Evolutionary conservation across 2,888 invertebrate genomes (phyloP).

Genomic region (Drosophila paracracens): DNA sequence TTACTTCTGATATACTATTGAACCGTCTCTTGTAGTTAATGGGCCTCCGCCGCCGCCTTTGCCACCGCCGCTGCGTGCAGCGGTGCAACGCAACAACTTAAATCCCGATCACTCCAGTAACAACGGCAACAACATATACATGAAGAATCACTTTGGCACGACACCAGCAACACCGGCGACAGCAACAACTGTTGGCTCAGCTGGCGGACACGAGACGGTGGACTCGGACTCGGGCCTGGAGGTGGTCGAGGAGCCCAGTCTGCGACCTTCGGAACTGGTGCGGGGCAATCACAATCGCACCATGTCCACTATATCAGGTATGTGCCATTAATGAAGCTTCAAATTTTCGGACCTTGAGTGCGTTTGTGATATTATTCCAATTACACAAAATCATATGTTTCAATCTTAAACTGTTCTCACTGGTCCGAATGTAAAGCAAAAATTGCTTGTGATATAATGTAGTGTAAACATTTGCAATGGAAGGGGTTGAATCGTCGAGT

Average conservation of each 20-base stretch:
- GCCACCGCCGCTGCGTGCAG: conserved; percentile 87
- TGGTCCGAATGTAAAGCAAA: too few species aligned
- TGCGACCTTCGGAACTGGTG: conserved; percentile 88
- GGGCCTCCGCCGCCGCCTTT: conserved; percentile 91
- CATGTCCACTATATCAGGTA: conserved; percentile 87
- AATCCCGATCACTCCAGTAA: conserved; percentile 51
- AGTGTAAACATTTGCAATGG: background rate
- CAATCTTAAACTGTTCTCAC: background rate
- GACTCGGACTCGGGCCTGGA: conserved; percentile 86
- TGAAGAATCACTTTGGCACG: conserved; percentile 52
- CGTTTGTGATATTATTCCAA: background rate
- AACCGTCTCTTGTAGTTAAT: conserved; percentile 60
- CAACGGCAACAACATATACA: conserved; percentile 57
- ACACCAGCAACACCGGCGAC: conserved; percentile 10
- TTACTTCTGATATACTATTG: background rate
- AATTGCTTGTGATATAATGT: too few species aligned
- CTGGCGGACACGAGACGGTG: conserved; percentile 49
- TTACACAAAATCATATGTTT: too few species aligned
- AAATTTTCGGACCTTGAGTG: background rate
- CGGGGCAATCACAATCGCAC: conserved; percentile 87
- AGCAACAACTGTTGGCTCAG: background rate
- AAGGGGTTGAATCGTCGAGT: background rate
- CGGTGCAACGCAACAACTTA: conserved; percentile 69
- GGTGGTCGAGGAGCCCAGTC: conserved; percentile 89
- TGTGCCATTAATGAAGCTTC: conserved; percentile 61